phyloP scores from a whole-genome alignment of 1,140 invertebrate genomes.

The Habropoda laboriosa region DNA sequence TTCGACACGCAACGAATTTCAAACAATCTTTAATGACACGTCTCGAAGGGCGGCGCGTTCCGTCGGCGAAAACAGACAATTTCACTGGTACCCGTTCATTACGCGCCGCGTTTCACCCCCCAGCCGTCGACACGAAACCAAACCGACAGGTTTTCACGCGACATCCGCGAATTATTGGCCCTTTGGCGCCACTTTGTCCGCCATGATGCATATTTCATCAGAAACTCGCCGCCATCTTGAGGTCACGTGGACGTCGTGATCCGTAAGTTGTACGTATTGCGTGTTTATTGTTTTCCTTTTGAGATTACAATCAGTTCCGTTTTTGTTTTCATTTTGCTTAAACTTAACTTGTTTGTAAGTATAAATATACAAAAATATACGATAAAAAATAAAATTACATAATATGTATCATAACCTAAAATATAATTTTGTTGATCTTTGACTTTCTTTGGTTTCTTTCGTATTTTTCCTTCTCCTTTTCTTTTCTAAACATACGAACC shows the following conservation, averaged over 20 bases:
- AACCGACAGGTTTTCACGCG: constrained; percentile 23
- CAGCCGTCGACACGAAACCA: constrained; percentile 18
- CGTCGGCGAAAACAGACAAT: constrained; percentile 37
- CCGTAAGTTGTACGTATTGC: neutral
- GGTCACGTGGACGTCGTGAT: neutral
- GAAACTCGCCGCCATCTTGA: neutral
- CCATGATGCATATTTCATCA: neutral
- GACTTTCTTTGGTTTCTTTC: too few relatives aligned
- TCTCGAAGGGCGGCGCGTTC: constrained; percentile 13
- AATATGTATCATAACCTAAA: too few relatives aligned
- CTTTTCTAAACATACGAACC: too few relatives aligned
- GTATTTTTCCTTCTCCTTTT: too few relatives aligned
- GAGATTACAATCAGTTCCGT: too few relatives aligned
- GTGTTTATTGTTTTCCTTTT: neutral
- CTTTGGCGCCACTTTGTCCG: constrained; percentile 12
- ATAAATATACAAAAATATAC: too few relatives aligned
- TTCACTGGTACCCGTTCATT: constrained; percentile 29
- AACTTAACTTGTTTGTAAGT: too few relatives aligned
- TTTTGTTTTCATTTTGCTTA: too few relatives aligned
- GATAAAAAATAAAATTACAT: too few relatives aligned
- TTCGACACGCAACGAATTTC: constrained; percentile 57
- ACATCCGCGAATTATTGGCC: neutral
- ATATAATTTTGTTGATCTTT: too few relatives aligned
- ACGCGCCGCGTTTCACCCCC: neutral
- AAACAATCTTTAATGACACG: constrained; percentile 61